Percentiles rank a stretch among this genome's conserved stretches.
Conservation (phyloP, 2,888 invertebrate species). For the Pinctada fucata region DNA sequence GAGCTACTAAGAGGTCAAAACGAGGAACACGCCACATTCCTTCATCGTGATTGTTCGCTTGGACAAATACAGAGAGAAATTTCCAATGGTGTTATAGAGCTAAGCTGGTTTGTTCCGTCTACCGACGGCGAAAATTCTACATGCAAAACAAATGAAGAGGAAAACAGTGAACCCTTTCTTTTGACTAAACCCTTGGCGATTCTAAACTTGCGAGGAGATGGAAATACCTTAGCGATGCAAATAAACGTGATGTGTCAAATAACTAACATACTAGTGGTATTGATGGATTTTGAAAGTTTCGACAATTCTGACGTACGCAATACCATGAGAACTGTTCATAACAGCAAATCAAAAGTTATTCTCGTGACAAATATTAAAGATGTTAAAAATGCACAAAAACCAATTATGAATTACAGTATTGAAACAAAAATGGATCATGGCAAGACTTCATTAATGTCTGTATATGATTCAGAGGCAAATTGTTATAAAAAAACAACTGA, state of each 20-base stretch:
- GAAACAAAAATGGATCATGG: too few species aligned
- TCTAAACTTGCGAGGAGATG: not conserved
- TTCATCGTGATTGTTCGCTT: slow-evolving; percentile 2
- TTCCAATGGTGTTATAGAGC: not conserved
- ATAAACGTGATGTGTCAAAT: not conserved
- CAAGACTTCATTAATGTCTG: too few species aligned
- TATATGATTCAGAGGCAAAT: too few species aligned
- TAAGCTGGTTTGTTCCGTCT: not conserved
- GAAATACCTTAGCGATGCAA: not conserved
- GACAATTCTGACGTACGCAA: too few species aligned
- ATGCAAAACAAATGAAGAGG: not conserved
- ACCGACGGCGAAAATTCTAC: not conserved
- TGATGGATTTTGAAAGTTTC: not conserved
- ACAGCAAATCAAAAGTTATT: not conserved
- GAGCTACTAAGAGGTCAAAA: not conserved
- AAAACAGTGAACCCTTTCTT: not conserved
- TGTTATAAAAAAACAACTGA: too few species aligned
- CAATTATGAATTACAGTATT: too few species aligned
- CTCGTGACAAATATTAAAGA: too few species aligned
- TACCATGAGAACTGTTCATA: too few species aligned
- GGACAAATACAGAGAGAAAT: not conserved
- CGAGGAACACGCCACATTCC: slow-evolving; percentile 3
- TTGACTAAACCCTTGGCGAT: not conserved
- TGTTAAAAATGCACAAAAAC: too few species aligned
- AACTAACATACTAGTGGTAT: not conserved